phyloP scores from a whole-genome alignment of 2,113 vertebrate species.

The Baryphthengus martii region DNA sequence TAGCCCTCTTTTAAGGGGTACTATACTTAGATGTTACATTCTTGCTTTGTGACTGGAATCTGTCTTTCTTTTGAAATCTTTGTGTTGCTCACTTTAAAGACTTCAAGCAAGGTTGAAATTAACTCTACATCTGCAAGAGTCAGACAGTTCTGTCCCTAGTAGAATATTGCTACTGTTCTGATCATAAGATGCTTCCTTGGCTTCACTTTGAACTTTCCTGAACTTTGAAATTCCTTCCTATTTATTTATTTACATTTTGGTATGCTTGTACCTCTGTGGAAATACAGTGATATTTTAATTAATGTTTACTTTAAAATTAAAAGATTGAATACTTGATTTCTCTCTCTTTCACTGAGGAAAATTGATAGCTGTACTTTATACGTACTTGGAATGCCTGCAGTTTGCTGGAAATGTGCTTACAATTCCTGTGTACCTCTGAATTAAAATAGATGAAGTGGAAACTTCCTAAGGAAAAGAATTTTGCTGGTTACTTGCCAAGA shows the following conservation, averaged over 20 bases:
- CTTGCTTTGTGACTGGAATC: constrained; percentile 14
- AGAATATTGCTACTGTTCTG: background rate
- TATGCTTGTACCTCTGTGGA: background rate
- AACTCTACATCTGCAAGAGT: background rate
- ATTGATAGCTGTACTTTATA: background rate
- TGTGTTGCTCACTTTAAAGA: background rate
- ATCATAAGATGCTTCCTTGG: background rate
- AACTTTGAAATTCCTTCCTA: background rate
- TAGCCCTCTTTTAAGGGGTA: background rate
- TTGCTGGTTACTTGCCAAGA: background rate
- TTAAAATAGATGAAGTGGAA: background rate
- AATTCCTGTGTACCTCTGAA: background rate
- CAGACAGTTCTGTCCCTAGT: background rate
- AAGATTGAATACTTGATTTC: background rate
- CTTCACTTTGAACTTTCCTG: background rate
- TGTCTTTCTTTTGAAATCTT: background rate
- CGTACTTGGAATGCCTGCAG: background rate
- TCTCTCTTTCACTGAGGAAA: background rate
- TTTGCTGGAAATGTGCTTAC: background rate
- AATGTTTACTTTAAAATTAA: background rate
- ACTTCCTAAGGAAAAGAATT: background rate
- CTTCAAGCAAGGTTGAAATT: background rate
- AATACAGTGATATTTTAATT: background rate
- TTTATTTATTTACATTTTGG: background rate
- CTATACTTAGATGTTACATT: background rate